Conservation (phyloP, 2,797 vertebrate genomes). For the Bradypodion ventrale region DNA sequence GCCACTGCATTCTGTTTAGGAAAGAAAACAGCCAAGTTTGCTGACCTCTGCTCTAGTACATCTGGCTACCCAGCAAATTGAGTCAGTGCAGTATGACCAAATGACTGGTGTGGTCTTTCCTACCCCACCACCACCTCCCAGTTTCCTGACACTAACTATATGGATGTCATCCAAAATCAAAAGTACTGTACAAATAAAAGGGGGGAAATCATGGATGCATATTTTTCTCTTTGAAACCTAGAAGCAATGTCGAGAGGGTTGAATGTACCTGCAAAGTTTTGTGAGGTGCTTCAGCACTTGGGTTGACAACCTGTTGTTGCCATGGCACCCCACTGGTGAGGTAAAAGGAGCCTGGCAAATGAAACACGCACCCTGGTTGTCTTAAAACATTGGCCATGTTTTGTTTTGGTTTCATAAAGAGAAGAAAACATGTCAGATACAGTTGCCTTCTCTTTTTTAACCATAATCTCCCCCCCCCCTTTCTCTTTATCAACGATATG, state of each 20-base stretch:
- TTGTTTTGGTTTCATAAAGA: background rate
- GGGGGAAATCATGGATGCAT: too few species aligned
- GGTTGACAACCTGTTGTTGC: conserved; percentile 14
- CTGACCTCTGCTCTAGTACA: too few species aligned
- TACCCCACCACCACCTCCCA: too few species aligned
- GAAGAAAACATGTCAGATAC: conserved; percentile 4
- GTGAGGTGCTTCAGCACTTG: background rate
- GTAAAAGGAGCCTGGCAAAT: conserved; percentile 13
- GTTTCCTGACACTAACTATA: background rate
- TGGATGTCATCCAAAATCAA: background rate
- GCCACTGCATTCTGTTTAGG: too few species aligned
- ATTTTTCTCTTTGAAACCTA: background rate
- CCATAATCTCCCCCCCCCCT: background rate
- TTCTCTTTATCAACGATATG: background rate
- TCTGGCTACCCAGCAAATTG: too few species aligned
- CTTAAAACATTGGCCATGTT: conserved; percentile 18
- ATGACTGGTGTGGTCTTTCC: too few species aligned
- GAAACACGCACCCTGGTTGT: conserved; percentile 15
- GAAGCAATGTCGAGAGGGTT: background rate
- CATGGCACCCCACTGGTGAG: conserved; percentile 19
- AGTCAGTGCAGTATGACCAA: too few species aligned
- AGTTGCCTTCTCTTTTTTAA: conserved; percentile 15
- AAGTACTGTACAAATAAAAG: background rate
- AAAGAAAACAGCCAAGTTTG: too few species aligned
- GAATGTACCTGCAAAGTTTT: conserved; percentile 2